Percentiles rank a stretch among this genome's conserved stretches.
Evolutionary conservation across 2,888 invertebrate genomes (phyloP).

Genomic region (Amiota minor): DNA sequence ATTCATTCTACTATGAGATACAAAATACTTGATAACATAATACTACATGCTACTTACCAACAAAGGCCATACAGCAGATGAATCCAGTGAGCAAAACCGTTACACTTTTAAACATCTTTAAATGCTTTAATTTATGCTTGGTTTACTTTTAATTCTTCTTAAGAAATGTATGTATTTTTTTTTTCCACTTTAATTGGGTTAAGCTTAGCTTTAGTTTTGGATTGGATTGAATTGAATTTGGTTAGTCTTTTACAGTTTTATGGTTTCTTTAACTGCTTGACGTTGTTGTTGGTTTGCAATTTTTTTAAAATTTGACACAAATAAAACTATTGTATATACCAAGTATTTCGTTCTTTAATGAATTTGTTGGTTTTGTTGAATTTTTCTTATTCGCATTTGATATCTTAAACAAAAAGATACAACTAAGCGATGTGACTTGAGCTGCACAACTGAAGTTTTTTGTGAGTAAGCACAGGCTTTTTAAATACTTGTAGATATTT

Average conservation of each 20-base stretch:
- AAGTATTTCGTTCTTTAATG: not conserved
- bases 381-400: not conserved
- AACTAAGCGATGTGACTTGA: slow-evolving; percentile 3
- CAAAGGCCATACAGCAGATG: not conserved
- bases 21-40: no score
- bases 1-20: no score
- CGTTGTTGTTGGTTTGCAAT: not conserved
- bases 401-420: not conserved
- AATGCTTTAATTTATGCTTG: not conserved
- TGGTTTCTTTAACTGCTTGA: not conserved
- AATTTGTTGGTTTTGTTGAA: no score
- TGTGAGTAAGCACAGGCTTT: slow-evolving; percentile 4
- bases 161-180: not conserved
- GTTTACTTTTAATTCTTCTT: not conserved
- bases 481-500: slow-evolving; percentile 2
- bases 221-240: no score
- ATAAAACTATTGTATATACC: not conserved
- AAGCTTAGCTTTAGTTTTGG: not conserved
- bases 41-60: slow-evolving; percentile 12
- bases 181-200: slow-evolving; percentile 9
- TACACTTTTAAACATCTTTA: slow-evolving; percentile 27
- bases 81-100: slow-evolving; percentile 12
- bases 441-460: slow-evolving; percentile 24
- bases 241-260: not conserved
- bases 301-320: not conserved